Base-by-base conservation (phyloP, 1,140 invertebrate genomes). In the Cyclargus thomasi region DNA sequence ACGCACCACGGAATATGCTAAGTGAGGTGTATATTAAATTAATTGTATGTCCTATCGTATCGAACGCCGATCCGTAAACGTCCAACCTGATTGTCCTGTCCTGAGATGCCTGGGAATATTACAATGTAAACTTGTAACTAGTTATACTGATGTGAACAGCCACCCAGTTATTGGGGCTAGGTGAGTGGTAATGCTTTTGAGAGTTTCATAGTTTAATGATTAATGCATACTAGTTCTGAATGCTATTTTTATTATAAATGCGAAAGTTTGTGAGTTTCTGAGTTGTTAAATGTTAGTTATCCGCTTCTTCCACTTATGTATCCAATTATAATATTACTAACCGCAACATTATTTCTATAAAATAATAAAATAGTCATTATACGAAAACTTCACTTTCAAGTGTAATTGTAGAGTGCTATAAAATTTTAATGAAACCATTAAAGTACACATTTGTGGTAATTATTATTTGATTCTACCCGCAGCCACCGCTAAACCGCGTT, bases 11-110 rank as follows among this genome's bases (percentile, higher is more conserved):
- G 64, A 64, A 65, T 65, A 65, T 47, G 68, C 57, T 63, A 62
- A 16, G 62, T 55, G 59, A 29, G 57, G 53, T 66, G 57, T 66
- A 57, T 63, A 70, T 53, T 65, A 65, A 65, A 65, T 55, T 65
- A 65, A 65, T 65, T 55, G 22, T 55, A 55, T 53, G 47, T 65
- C 64, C 64, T 57, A 22, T 65, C 53, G n/a, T 47, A n/a, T 55
- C n/a, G 64, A 16, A 22, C 64, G 36, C 64, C 36, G n/a, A 16
- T 65, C 64, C 5, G 53, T 65, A 35, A 57, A 29, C 18, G 55
- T 59, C 20, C 55, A 21, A 59, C 55, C 6, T 20, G 55, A 59
- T 20, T 20, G 55, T 18, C 17, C 55, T 18, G 55, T 59, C 21
- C 20, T 59, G 55, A 59, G 18, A 21, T 20, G 55, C 18, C 21